Percentiles rank a stretch among this genome's conserved stretches.
phyloP scores from a whole-genome alignment of 2,113 vertebrate species.

The pig (Sus scrofa) region DNA sequence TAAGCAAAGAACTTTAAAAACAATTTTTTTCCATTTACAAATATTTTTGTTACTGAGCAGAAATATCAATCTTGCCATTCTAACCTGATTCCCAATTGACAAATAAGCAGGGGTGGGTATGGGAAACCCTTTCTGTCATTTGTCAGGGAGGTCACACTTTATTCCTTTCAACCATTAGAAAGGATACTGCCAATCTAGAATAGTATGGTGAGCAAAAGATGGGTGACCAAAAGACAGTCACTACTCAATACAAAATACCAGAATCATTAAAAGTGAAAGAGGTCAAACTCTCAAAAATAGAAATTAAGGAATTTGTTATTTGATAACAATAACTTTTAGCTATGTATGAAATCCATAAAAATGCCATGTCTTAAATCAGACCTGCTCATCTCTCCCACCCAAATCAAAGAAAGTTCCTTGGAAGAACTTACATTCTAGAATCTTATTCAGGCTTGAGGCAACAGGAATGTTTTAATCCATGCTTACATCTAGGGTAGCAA shows the following conservation, averaged over 20 bases:
- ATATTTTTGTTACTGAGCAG: constrained; percentile 23
- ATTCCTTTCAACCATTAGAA: background rate
- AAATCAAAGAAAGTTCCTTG: constrained; percentile 50
- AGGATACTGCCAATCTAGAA: background rate
- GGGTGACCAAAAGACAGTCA: background rate
- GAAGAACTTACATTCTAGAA: constrained; percentile 62
- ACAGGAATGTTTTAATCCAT: constrained; percentile 44
- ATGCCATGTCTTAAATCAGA: constrained; percentile 2
- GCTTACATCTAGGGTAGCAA: constrained; percentile 52
- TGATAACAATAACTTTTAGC: background rate
- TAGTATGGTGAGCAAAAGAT: background rate
- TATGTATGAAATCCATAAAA: constrained; percentile 44
- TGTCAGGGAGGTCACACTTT: background rate
- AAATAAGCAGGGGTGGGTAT: background rate
- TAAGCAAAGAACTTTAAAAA: background rate
- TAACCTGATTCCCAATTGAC: background rate
- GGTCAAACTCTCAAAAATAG: constrained; percentile 12
- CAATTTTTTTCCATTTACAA: background rate
- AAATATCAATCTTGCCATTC: background rate
- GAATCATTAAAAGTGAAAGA: background rate
- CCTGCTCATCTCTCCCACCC: background rate
- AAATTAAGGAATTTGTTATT: constrained; percentile 4
- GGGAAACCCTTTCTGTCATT: background rate
- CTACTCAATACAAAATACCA: constrained; percentile 29
- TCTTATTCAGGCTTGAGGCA: constrained; percentile 32